Evolutionary conservation across 2,113 vertebrate genomes (phyloP), one percentile per base, ranked within the genome.

Genomic region (Phaethornis superciliosus): DNA sequence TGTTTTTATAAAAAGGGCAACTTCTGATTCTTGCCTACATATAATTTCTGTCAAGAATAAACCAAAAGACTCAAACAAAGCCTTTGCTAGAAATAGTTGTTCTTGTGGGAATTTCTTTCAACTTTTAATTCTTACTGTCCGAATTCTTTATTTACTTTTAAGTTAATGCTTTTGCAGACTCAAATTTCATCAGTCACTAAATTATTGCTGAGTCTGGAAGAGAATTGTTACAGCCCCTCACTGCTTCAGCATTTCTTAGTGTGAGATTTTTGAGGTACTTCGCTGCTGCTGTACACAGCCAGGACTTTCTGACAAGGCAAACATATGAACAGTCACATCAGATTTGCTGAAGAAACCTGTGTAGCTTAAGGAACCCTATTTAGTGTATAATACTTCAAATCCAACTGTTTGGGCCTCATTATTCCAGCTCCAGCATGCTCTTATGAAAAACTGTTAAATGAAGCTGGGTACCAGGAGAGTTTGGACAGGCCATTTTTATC

Each of bases 21-120:
- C 35, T 84, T 83, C 46, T 54, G 28, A 28, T 68, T 77, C 75
- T 69, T 65, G 51, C 46, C 40, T 44, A 0, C 0, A 0, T 69
- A 6, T 60, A 27, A 46, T 46, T 71, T 75, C 1, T 70, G 1
- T 46, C 46, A 69, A 12, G 3, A 23, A 15, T 63, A 56, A 78
- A 84, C 44, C 20, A 15, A 59, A 76, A 23, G 44, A 30, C 28
- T 84, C 27, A 14, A 55, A 62, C 14, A 75, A 55, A 89, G 17
- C 8, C 17, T 37, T 70, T 74, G 15, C 52, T 67, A 65, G 46
- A 77, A 49, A 32, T n/a, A 26, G 10, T 52, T 84, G 20, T 56
- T 84, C 16, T 72, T 55, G 7, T 56, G n/a, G 32, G 42, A 2
- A 4, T 67, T 79, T 90, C 42, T 47, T 4, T 65, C 54, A 72